Evolutionary conservation across 2,888 invertebrate species (phyloP), one percentile per base, ranked within the genome.

Genomic region (Stratiomys singularior): DNA sequence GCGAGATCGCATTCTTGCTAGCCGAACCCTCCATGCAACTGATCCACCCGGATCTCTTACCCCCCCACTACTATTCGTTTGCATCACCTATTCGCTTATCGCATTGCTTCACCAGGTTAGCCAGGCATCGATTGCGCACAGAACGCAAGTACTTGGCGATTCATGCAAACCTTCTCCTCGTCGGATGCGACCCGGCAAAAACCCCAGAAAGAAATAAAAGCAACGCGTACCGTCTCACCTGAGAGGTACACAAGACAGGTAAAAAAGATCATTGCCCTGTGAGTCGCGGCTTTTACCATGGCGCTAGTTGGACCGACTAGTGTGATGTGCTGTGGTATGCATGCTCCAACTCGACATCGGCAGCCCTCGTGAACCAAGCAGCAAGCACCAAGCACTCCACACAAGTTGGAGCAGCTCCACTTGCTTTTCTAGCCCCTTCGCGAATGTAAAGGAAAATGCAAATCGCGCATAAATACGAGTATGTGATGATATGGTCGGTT

Each of bases 261-360:
- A 56, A 72, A 72, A 56, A 56, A 72, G 71, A 72, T 72, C 71
- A 72, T 56, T 72, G 71, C 71, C 71, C 71, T 56, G 52, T 23
- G 37, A 37, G 37, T 37, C 5, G 37, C 37, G 37, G 37, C 37
- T 37, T 37, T 9, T 9, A 37, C 9, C 64, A 28, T 28, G 28
- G 64, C 28, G 15, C 15, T 44, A 52, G 52, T 13, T 52, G 18
- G 37, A 3, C 9, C 9, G 37, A 9, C 37, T 37, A 5, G 37
- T 3, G 3, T 5, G 37, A 37, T 37, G 37, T 37, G 9, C 5
- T 37, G 37, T 37, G 37, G 37, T 37, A 37, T 37, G 37, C 37
- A 37, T 37, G 37, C 37, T 9, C 9, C 37, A 37, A 37, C 37
- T 37, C 37, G 37, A 37, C 9, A 3, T 37, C 9, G 37, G 37